A percentile compares a stretch with the other conserved stretches of the same genome.
These are phyloP conservation scores for Zonotrichia leucophrys DNA, from an alignment of 2,113 vertebrate genomes.

Conservation along the genomic window DNA sequence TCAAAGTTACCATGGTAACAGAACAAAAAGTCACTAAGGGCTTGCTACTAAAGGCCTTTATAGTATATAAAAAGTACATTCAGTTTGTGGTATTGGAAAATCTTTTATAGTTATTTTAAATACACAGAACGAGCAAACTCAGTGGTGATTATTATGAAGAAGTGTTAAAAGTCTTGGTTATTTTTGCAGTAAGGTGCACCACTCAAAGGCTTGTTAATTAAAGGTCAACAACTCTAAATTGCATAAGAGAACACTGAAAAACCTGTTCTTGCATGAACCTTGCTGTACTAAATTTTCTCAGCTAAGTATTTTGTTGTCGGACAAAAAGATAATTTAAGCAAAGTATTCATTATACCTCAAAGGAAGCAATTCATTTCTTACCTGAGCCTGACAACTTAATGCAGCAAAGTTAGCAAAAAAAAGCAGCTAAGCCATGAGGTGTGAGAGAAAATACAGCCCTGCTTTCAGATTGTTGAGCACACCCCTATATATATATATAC, in stretches of 20 bases:
- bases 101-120: not conserved
- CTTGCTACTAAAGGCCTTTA: slow-evolving; percentile 33
- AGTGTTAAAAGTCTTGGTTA: not conserved
- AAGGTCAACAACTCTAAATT: not conserved
- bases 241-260: not conserved
- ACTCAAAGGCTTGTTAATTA: not conserved
- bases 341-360: not conserved
- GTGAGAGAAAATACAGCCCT: not conserved
- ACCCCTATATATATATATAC: not conserved
- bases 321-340: not conserved
- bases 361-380: not conserved
- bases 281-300: not conserved
- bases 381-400: not conserved
- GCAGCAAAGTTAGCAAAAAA: not conserved
- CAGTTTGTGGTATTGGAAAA: slow-evolving; percentile 11
- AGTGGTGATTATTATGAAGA: not conserved
- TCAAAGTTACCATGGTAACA: slow-evolving; percentile 60
- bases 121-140: not conserved
- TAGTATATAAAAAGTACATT: not conserved
- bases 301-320: not conserved
- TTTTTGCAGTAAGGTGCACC: not conserved
- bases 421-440: not conserved
- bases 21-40: slow-evolving; percentile 40
- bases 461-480: not conserved
- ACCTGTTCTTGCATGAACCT: not conserved